Evolutionary conservation across 2,113 vertebrate species (phyloP).

Genomic region (Pluvianellus socialis): DNA sequence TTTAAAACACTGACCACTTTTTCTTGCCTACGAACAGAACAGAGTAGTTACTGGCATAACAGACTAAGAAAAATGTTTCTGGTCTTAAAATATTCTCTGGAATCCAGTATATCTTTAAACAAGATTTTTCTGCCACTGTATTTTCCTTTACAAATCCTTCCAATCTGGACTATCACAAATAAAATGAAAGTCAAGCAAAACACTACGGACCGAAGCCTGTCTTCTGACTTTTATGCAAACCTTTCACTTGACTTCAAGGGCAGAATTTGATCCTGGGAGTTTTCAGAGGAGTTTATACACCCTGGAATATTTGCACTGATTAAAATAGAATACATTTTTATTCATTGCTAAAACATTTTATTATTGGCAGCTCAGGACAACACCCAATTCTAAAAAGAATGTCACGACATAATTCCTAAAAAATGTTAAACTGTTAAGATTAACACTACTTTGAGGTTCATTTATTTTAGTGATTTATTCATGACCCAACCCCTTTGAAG

Average conservation of each 20-base stretch:
- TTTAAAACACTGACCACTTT: too few relatives aligned
- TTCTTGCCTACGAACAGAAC: too few relatives aligned
- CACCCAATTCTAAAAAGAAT: constrained; percentile 53
- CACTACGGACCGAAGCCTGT: neutral
- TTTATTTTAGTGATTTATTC: constrained; percentile 59
- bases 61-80: too few relatives aligned
- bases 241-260: constrained; percentile 32
- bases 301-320: constrained; percentile 26
- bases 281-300: constrained; percentile 33
- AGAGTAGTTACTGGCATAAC: too few relatives aligned
- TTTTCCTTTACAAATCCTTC: too few relatives aligned
- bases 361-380: constrained; percentile 54
- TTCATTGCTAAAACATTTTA: constrained; percentile 60
- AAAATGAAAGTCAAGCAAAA: neutral
- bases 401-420: constrained; percentile 60
- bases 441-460: constrained; percentile 47
- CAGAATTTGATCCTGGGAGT: constrained; percentile 44
- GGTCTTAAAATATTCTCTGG: too few relatives aligned
- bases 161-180: too few relatives aligned
- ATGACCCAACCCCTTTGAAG: constrained; percentile 19
- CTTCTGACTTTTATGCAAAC: neutral
- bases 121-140: too few relatives aligned
- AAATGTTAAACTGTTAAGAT: constrained; percentile 59
- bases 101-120: too few relatives aligned
- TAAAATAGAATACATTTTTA: constrained; percentile 68